A percentile compares a stretch with the other conserved stretches of the same genome.
Evolutionary conservation across 2,888 invertebrate genomes (phyloP).

Genomic region (Habrosyne pyritoides): DNA sequence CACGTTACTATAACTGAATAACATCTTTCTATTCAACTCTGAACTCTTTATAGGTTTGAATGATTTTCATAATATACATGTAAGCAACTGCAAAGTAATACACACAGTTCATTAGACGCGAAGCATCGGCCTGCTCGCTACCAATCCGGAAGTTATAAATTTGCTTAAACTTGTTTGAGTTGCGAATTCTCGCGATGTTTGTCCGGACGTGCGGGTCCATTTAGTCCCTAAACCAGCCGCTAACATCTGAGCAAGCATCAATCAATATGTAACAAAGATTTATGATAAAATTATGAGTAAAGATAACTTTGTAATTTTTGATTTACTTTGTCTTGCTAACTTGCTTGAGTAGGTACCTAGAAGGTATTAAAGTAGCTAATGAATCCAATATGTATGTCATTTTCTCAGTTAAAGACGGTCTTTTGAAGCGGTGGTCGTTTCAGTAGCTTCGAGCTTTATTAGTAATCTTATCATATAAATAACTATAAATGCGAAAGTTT

Average conservation of each 20-base stretch:
- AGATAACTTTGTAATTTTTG: constrained; percentile 18
- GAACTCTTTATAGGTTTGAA: too few relatives aligned
- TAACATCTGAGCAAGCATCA: constrained; percentile 66
- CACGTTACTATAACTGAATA: constrained; percentile 20
- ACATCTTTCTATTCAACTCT: too few relatives aligned
- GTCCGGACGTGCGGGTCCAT: constrained; percentile 79
- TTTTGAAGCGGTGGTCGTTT: too few relatives aligned
- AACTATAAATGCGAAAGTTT: too few relatives aligned
- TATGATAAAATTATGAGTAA: constrained; percentile 50
- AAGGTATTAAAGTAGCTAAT: too few relatives aligned
- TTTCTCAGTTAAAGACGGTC: too few relatives aligned
- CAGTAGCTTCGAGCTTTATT: too few relatives aligned
- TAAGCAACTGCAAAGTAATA: background rate
- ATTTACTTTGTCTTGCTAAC: constrained; percentile 10
- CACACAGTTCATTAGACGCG: constrained; percentile 29
- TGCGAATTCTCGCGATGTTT: constrained; percentile 76
- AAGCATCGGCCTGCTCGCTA: constrained; percentile 60
- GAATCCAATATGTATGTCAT: too few relatives aligned
- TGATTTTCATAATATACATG: constrained; percentile 6
- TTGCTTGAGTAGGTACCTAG: too few relatives aligned
- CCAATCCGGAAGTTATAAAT: constrained; percentile 78
- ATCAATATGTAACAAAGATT: constrained; percentile 59
- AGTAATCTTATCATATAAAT: too few relatives aligned
- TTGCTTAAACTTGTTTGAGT: constrained; percentile 81
- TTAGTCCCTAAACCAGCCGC: constrained; percentile 72